Conservation (phyloP, 2,888 invertebrate species). For the Agonopterix subpropinquella region DNA sequence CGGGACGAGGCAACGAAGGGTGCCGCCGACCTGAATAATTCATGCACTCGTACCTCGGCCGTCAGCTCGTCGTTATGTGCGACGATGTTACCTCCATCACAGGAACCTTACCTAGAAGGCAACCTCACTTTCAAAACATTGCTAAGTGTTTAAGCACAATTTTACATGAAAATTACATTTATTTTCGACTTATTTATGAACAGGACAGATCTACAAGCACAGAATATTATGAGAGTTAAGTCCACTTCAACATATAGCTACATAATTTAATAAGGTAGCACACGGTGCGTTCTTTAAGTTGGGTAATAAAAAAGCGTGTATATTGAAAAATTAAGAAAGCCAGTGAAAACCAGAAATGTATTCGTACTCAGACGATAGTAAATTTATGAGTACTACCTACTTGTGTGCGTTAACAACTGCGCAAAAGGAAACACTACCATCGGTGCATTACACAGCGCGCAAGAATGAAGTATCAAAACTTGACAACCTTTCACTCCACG, state of each 20-base stretch:
- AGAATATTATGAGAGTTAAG: neutral
- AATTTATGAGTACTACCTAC: neutral
- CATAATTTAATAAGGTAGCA: neutral
- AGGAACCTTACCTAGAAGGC: constrained; percentile 17
- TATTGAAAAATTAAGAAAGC: constrained; percentile 1
- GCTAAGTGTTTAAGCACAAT: constrained; percentile 14
- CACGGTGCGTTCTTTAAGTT: neutral
- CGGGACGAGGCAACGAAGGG: constrained; percentile 36
- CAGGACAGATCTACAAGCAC: neutral
- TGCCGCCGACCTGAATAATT: constrained; percentile 52
- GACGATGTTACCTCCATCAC: constrained; percentile 28
- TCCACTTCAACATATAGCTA: neutral
- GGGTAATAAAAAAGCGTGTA: neutral
- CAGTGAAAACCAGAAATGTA: neutral
- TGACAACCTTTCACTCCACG: constrained; percentile 2
- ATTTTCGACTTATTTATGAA: neutral
- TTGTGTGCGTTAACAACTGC: neutral
- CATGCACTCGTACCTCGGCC: constrained; percentile 44
- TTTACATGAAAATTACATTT: constrained; percentile 12
- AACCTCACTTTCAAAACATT: constrained; percentile 15
- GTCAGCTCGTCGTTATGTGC: constrained; percentile 39
- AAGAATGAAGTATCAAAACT: neutral
- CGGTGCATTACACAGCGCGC: neutral
- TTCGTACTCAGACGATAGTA: neutral
- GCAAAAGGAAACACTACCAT: neutral